A percentile compares a stretch with the other conserved stretches of the same genome.
These are phyloP conservation scores for Bellardia bayeri DNA, from an alignment of 2,888 invertebrate genomes.

Conservation along the genomic window DNA sequence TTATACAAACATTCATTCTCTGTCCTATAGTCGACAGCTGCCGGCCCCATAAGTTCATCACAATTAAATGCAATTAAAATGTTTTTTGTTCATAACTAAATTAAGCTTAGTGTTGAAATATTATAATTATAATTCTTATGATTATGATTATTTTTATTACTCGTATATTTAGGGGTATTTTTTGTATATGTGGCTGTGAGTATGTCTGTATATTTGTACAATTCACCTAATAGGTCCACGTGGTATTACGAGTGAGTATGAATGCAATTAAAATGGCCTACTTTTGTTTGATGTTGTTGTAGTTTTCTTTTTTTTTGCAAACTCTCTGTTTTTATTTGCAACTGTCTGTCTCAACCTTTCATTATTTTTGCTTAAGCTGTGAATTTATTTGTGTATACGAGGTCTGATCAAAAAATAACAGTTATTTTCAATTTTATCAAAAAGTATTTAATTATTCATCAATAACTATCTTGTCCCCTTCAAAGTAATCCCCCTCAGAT, in stretches of 20 bases:
- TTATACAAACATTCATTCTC: neutral
- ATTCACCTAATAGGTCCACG: neutral
- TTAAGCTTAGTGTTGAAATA: conserved; percentile 27
- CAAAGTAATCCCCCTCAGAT: no score
- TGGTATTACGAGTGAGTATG: neutral
- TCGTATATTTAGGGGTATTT: neutral
- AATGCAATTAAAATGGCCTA: conserved; percentile 22
- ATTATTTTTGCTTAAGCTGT: neutral
- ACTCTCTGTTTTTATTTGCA: neutral
- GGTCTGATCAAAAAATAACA: no score
- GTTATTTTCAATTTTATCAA: no score
- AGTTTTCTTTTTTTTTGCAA: neutral
- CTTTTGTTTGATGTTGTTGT: conserved; percentile 6
- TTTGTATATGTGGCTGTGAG: neutral
- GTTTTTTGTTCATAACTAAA: conserved; percentile 25
- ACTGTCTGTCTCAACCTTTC: neutral
- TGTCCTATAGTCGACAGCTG: neutral
- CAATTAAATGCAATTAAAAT: conserved; percentile 39
- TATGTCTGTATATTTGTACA: neutral
- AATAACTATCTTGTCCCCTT: no score
- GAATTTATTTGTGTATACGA: neutral
- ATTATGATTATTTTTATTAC: conserved; percentile 8
- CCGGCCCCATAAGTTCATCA: conserved; percentile 1
- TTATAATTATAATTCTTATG: conserved; percentile 11
- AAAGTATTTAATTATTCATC: no score